These are phyloP conservation scores for Sphaerophoria rueppellii DNA, from an alignment of 2,888 invertebrate species.

Conservation along the genomic window DNA sequence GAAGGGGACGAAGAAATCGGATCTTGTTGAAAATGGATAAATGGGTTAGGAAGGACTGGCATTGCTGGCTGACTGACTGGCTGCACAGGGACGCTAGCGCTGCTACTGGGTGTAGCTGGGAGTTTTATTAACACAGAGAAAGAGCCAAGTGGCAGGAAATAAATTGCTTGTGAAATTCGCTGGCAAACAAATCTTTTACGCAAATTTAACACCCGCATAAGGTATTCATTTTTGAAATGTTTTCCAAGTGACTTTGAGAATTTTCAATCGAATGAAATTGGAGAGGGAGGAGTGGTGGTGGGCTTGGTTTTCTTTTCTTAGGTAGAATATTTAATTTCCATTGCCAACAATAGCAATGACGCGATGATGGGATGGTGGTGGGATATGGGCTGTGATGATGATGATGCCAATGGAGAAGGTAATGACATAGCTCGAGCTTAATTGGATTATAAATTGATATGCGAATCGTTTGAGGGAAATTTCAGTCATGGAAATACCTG, in stretches of 20 bases:
- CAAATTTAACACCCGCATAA: conserved; percentile 63
- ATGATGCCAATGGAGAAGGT: background rate
- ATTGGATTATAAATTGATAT: conserved; percentile 63
- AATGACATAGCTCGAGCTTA: conserved; percentile 22
- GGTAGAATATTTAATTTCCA: conserved; percentile 2
- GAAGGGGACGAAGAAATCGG: conserved; percentile 35
- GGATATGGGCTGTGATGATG: background rate
- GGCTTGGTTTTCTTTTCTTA: background rate
- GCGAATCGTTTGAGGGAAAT: conserved; percentile 13
- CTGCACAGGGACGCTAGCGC: too few species aligned
- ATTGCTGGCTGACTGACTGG: background rate
- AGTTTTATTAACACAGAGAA: too few species aligned
- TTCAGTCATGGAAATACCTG: background rate
- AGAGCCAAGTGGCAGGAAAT: conserved; percentile 34
- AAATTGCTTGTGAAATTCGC: conserved; percentile 68
- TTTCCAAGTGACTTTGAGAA: conserved; percentile 24
- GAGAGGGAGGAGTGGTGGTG: background rate
- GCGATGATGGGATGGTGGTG: too few species aligned
- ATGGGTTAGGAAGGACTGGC: conserved; percentile 4
- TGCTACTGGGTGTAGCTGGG: background rate
- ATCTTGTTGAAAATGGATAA: conserved; percentile 29
- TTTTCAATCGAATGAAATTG: conserved; percentile 10
- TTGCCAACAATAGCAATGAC: too few species aligned
- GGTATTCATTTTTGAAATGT: conserved; percentile 59
- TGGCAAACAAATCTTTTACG: conserved; percentile 71